These are phyloP conservation scores for Amphimedon queenslandica DNA, from an alignment of 37 sponge, comb jelly and placozoan genomes.

Conservation along the genomic window DNA sequence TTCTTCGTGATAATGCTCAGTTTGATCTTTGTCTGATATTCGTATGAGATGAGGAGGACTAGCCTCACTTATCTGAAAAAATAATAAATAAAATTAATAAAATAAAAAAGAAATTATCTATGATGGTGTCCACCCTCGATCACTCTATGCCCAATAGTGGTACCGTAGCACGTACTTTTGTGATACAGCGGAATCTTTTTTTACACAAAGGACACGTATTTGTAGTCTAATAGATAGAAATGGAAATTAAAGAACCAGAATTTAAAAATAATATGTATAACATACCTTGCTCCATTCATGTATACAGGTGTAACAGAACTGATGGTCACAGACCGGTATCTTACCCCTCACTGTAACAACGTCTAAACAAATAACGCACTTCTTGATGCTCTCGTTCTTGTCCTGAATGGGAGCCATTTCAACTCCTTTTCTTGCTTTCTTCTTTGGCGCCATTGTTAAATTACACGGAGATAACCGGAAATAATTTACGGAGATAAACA, in stretches of 20 bases:
- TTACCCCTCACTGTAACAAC: conserved; percentile 3
- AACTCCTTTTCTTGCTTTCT: too few species aligned
- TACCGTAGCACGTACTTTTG: conserved; percentile 21
- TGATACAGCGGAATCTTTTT: conserved; percentile 17
- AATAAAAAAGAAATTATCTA: too few species aligned
- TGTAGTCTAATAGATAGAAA: not conserved
- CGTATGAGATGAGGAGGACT: conserved; percentile 2
- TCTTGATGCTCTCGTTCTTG: too few species aligned
- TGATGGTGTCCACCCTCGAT: too few species aligned
- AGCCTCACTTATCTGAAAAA: not conserved
- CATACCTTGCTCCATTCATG: conserved; percentile 41
- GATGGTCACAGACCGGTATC: conserved; percentile 12
- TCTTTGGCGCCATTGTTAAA: too few species aligned
- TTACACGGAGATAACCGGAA: too few species aligned
- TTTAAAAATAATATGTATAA: not conserved
- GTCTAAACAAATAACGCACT: conserved; percentile 20
- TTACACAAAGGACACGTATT: conserved; percentile 35
- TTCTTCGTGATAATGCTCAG: not conserved
- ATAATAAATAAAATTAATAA: too few species aligned
- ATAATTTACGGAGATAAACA: not conserved
- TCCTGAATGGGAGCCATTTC: too few species aligned
- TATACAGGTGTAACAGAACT: conserved; percentile 26
- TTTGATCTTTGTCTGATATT: not conserved
- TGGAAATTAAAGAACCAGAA: not conserved
- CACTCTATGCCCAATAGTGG: not conserved